Base-by-base conservation (phyloP, 1,140 invertebrate species). In the Penaeus indicus region DNA sequence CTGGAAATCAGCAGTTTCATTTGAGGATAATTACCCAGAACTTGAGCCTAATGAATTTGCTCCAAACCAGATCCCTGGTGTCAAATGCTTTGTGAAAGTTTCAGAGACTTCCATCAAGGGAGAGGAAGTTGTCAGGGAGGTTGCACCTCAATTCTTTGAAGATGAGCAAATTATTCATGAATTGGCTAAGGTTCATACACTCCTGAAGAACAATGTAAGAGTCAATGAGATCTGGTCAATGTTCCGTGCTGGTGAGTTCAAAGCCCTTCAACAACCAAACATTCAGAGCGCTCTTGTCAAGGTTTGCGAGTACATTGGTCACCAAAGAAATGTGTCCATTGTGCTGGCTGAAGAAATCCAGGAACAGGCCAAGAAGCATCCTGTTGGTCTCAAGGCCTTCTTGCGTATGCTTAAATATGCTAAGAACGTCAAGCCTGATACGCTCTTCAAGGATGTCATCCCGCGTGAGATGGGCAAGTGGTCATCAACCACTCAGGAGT, bases 391-490 rank as follows among this genome's bases (percentile, higher is more conserved):
- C 83, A 91, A 91, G 83, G 90, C 91, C 18, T 90, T 92, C 77
- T 67, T 92, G 61, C 89, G 90, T n/a, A 91, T 91, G 91, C 88
- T 91, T 62, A 90, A 89, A n/a, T 77, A 91, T 22, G 89, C 91
- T 63, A 90, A 90, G 60, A 80, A 91, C 63, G 88, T 91, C 80
- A 90, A 91, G 21, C 87, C 90, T 82, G 91, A 92, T n/a, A 85
- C 90, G 32, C 72, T 91, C 69, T 89, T 90, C 83, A 90, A 92
- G 81, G 90, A 91, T 27, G 85, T 91, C 19, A 87, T 95, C 90
- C 95, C 94, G 0, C 95, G 95, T 91, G 96, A 97, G 91, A 97
- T 97, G 93, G 96, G 96, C 0, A 95, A 95, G 21, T 96, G 96
- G 25, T 95, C 97, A 93, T 94, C 94, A 42, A 96, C 96, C 3